Conservation (phyloP, 1,140 invertebrate species). For the Brachionus plicatilis region DNA sequence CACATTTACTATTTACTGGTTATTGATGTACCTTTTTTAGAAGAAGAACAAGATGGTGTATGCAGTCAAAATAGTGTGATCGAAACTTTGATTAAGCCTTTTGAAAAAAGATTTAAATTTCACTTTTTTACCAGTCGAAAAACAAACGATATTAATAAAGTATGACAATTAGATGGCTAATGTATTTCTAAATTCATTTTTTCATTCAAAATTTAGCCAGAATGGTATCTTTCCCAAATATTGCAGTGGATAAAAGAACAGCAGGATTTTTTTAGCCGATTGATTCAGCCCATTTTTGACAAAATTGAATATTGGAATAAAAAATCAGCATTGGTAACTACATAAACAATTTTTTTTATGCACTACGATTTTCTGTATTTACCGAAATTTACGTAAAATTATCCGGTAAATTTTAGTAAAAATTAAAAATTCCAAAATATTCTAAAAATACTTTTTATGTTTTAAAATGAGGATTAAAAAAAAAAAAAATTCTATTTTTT, state of each 20-base stretch:
- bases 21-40: neutral
- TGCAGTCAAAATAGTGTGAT: neutral
- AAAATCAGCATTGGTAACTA: neutral
- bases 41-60: neutral
- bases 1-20: neutral
- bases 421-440: too few species aligned
- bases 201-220: neutral
- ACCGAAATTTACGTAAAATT: too few species aligned
- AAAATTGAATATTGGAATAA: neutral
- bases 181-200: neutral
- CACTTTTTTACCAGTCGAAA: constrained; percentile 36
- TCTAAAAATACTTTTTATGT: too few species aligned
- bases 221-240: constrained; percentile 37
- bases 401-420: too few species aligned
- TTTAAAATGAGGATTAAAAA: too few species aligned
- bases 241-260: constrained; percentile 33
- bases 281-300: neutral
- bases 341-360: neutral
- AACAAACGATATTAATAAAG: constrained; percentile 31
- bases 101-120: constrained; percentile 32
- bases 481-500: too few species aligned
- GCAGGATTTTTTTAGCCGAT: neutral
- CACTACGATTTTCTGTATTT: neutral
- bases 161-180: neutral
- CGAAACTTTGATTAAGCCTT: neutral